Percentiles rank a stretch among this genome's conserved stretches.
Conservation (phyloP, 2,113 vertebrate species). For the Epinephelus fuscoguttatus region DNA sequence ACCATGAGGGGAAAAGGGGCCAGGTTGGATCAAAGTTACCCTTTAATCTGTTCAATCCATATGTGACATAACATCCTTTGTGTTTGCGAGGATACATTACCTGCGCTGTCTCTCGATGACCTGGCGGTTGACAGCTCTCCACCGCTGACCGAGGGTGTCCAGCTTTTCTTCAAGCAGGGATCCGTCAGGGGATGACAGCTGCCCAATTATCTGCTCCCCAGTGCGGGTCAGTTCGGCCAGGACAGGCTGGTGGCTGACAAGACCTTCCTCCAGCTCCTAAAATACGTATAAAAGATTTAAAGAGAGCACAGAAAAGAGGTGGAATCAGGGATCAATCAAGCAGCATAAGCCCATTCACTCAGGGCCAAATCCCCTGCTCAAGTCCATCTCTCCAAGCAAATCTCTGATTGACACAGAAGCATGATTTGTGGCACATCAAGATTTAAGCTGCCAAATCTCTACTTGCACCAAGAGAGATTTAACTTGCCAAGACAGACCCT, state of each 20-base stretch:
- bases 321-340: conserved; percentile 29
- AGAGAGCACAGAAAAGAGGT: neutral
- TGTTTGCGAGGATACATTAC: conserved; percentile 75
- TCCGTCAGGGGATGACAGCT: conserved; percentile 88
- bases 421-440: conserved; percentile 53
- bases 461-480: conserved; percentile 51
- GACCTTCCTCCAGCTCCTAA: conserved; percentile 93
- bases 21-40: no score
- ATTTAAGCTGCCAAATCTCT: conserved; percentile 60
- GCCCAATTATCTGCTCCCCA: conserved; percentile 90
- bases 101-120: conserved; percentile 88
- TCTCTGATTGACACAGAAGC: conserved; percentile 45
- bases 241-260: conserved; percentile 86
- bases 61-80: neutral
- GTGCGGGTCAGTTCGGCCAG: conserved; percentile 84
- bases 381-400: conserved; percentile 39
- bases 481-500: conserved; percentile 33
- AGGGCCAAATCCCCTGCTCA: conserved; percentile 42
- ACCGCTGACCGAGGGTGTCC: conserved; percentile 86
- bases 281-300: conserved; percentile 3
- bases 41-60: neutral
- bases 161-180: conserved; percentile 92
- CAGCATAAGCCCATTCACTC: conserved; percentile 26
- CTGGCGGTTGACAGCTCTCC: conserved; percentile 82
- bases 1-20: no score